phyloP scores from a whole-genome alignment of 2,797 vertebrate genomes.

The Falco biarmicus region DNA sequence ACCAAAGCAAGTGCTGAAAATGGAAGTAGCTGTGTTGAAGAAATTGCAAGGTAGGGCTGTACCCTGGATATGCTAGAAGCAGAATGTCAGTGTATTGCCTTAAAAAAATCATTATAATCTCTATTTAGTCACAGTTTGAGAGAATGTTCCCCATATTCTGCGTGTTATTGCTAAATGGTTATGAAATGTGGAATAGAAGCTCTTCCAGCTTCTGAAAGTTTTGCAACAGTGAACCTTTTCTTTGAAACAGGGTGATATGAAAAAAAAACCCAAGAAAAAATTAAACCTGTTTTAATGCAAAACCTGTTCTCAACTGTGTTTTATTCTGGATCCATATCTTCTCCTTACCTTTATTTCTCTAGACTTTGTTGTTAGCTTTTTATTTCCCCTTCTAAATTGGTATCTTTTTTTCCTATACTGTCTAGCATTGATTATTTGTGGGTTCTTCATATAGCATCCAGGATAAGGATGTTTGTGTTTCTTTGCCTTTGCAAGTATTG shows the following conservation, averaged over 20 bases:
- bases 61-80: neutral
- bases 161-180: neutral
- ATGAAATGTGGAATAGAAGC: neutral
- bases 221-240: neutral
- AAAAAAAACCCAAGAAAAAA: neutral
- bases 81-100: neutral
- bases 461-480: neutral
- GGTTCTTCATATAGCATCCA: neutral
- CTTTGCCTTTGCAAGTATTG: neutral
- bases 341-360: neutral
- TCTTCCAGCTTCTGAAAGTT: neutral
- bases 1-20: constrained; percentile 98
- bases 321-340: neutral
- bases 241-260: neutral
- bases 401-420: neutral
- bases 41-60: constrained; percentile 93
- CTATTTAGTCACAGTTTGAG: neutral
- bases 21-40: constrained; percentile 99
- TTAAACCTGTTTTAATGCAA: neutral
- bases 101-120: neutral
- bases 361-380: neutral
- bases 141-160: neutral
- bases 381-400: neutral
- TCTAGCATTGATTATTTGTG: neutral
- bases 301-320: neutral